A percentile compares a stretch with the other conserved stretches of the same genome.
Evolutionary conservation across 2,797 vertebrate genomes (phyloP).

Genomic region (Acrossocheilus fasciatus): DNA sequence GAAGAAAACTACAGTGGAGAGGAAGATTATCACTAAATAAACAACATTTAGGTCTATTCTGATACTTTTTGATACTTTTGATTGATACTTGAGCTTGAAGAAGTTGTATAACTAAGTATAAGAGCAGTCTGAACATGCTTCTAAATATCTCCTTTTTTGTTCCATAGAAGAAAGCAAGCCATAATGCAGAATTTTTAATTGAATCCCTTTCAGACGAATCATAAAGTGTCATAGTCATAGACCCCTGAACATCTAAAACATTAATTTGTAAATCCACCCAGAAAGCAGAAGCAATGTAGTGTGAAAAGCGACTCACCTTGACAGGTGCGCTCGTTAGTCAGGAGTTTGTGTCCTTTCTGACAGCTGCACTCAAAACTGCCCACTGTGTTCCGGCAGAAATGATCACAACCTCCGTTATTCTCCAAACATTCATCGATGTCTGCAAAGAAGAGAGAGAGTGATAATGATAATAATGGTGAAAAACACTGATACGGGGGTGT

Average conservation of each 20-base stretch:
- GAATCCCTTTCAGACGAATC: background rate
- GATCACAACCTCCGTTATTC: conserved; percentile 95
- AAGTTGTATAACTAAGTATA: background rate
- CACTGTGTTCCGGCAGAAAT: conserved; percentile 95
- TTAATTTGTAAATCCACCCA: background rate
- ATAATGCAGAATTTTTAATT: background rate
- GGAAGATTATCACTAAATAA: background rate
- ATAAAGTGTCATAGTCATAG: background rate
- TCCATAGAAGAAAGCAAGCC: background rate
- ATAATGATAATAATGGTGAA: background rate
- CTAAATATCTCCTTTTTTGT: background rate
- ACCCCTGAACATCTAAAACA: background rate
- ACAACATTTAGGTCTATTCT: background rate
- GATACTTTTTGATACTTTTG: background rate
- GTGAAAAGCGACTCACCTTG: conserved; percentile 84
- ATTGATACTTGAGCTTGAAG: background rate
- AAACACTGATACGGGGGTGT: background rate
- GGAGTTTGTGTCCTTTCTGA: conserved; percentile 94
- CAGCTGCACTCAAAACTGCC: conserved; percentile 98
- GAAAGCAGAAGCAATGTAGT: background rate
- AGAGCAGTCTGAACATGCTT: background rate
- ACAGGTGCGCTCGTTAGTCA: conserved; percentile 94
- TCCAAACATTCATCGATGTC: conserved; percentile 95
- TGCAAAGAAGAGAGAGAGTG: conserved; percentile 65
- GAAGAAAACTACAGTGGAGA: background rate